Evolutionary conservation across 2,797 vertebrate genomes (phyloP).

Genomic region (Poeciliopsis gracilis): DNA sequence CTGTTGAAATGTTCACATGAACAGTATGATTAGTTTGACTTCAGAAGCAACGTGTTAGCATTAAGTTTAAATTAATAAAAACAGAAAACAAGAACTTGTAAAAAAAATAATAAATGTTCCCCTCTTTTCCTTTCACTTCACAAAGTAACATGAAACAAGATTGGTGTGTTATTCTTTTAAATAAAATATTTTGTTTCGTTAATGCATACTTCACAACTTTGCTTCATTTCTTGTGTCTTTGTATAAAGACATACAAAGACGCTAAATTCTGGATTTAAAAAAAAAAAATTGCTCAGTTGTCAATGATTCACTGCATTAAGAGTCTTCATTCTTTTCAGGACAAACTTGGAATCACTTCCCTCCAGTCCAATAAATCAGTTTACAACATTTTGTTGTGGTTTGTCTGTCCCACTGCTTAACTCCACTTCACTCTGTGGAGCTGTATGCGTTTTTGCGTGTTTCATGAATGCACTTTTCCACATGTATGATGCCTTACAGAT

Average conservation of each 20-base stretch:
- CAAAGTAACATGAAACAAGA: too few species aligned
- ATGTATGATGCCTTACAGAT: neutral
- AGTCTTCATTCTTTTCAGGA: neutral
- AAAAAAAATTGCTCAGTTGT: neutral
- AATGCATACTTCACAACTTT: neutral
- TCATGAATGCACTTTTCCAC: neutral
- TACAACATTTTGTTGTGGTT: neutral
- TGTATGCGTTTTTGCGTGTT: neutral
- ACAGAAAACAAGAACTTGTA: too few species aligned
- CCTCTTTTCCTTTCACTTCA: too few species aligned
- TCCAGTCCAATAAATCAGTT: neutral
- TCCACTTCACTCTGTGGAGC: slow-evolving; percentile 2
- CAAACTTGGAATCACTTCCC: neutral
- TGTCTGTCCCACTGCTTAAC: neutral
- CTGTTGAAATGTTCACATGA: too few species aligned
- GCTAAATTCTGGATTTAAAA: neutral
- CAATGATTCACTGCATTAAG: neutral
- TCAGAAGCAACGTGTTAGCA: too few species aligned
- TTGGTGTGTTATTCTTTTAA: too few species aligned
- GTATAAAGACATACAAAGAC: neutral
- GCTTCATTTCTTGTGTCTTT: neutral
- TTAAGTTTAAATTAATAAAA: too few species aligned
- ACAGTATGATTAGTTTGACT: too few species aligned
- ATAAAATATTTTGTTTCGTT: too few species aligned
- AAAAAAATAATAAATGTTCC: too few species aligned